phyloP scores from a whole-genome alignment of 2,888 invertebrate species.

The Pterostichus niger region DNA sequence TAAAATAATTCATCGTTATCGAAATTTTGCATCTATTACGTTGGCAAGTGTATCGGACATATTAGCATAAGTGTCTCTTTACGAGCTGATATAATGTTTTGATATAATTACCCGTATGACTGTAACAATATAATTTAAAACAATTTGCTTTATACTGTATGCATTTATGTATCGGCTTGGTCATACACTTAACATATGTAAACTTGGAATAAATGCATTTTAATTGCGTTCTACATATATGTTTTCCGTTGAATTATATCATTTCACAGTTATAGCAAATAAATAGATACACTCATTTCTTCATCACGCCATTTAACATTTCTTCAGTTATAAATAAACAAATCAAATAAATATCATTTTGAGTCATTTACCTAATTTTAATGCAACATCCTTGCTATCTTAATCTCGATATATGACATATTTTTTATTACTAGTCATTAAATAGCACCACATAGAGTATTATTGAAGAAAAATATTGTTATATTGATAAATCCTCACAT shows the following conservation, averaged over 20 bases:
- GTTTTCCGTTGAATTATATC: constrained; percentile 33
- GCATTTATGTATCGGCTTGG: constrained; percentile 48
- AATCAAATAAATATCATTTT: not conserved
- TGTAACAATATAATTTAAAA: constrained; percentile 61
- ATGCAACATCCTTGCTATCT: too few relatives aligned
- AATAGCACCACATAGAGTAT: too few relatives aligned
- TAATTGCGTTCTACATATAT: constrained; percentile 47
- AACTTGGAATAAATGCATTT: constrained; percentile 54
- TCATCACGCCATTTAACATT: not conserved
- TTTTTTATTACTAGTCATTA: too few relatives aligned
- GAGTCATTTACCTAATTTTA: not conserved
- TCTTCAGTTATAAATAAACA: constrained; percentile 1
- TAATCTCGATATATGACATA: too few relatives aligned
- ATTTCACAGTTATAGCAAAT: constrained; percentile 11
- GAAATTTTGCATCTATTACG: constrained; percentile 48
- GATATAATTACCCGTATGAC: constrained; percentile 59
- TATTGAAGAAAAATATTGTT: too few relatives aligned
- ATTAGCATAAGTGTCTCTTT: constrained; percentile 54
- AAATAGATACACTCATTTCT: not conserved
- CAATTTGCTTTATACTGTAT: constrained; percentile 52
- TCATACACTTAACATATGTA: constrained; percentile 57
- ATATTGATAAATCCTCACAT: too few relatives aligned
- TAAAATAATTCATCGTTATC: constrained; percentile 39
- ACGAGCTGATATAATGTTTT: constrained; percentile 58
- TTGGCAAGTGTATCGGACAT: constrained; percentile 44